A percentile compares a stretch with the other conserved stretches of the same genome.
These are phyloP conservation scores for Colostygia pectinataria DNA, from an alignment of 2,888 invertebrate genomes.

Conservation along the genomic window DNA sequence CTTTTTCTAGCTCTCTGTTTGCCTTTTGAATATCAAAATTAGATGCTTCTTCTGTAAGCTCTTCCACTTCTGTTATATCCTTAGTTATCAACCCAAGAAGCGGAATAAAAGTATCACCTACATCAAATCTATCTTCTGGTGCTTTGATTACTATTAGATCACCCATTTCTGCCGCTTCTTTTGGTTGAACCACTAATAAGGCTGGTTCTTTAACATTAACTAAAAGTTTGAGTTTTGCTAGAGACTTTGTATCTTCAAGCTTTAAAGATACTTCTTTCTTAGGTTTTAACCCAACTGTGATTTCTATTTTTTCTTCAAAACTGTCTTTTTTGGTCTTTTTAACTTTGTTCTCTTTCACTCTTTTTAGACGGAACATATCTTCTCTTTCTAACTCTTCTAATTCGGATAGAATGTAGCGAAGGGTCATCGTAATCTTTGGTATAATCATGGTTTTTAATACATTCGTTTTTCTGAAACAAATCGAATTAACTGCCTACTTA, in stretches of 20 bases:
- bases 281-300: background rate
- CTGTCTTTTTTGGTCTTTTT: background rate
- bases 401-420: slow-evolving; percentile 2
- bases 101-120: background rate
- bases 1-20: background rate
- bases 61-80: slow-evolving; percentile 3
- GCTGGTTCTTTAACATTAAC: background rate
- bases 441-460: slow-evolving; percentile 9
- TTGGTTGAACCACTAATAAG: background rate
- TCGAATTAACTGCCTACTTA: too few species aligned
- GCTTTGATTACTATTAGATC: slow-evolving; percentile 4
- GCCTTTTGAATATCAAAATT: background rate
- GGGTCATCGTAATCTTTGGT: background rate
- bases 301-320: background rate
- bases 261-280: background rate
- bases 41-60: background rate
- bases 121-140: background rate
- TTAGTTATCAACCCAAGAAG: background rate
- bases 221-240: background rate
- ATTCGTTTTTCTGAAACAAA: slow-evolving; percentile 21
- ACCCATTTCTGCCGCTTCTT: slow-evolving; percentile 11
- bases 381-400: slow-evolving; percentile 24
- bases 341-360: slow-evolving; percentile 5
- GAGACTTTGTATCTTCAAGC: background rate
- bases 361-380: slow-evolving; percentile 28